Conservation (phyloP, 2,113 vertebrate genomes). For the Cyprinodon tularosa region DNA sequence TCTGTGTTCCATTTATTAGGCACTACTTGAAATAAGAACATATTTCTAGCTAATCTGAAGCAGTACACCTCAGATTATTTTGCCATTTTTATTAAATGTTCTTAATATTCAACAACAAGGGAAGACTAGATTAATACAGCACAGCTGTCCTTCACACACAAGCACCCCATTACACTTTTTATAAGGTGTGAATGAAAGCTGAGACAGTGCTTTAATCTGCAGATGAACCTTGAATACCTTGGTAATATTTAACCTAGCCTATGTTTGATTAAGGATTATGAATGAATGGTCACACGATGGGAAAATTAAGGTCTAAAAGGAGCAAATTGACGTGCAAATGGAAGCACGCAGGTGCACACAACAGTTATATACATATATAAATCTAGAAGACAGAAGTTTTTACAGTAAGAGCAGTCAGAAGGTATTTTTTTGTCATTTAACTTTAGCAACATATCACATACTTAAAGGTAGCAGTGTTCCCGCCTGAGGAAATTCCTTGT, state of each 20-base stretch:
- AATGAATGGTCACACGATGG: too few species aligned
- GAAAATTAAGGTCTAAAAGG: too few species aligned
- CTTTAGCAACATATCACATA: background rate
- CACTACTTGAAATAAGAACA: background rate
- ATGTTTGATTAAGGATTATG: background rate
- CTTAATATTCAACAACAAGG: too few species aligned
- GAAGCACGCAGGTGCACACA: too few species aligned
- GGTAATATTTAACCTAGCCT: background rate
- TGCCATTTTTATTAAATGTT: background rate
- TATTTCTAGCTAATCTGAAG: too few species aligned
- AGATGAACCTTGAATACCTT: background rate
- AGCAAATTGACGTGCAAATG: too few species aligned
- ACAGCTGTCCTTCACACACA: background rate
- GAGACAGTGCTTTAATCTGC: background rate
- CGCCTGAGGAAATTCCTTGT: conserved; percentile 2
- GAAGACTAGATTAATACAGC: background rate
- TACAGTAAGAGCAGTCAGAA: too few species aligned
- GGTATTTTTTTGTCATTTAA: background rate
- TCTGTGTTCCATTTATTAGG: background rate
- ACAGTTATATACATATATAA: too few species aligned
- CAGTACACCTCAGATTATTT: too few species aligned
- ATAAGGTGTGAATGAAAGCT: background rate
- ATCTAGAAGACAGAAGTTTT: too few species aligned
- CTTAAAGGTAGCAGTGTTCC: background rate
- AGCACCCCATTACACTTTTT: background rate